Evolutionary conservation across 2,797 vertebrate species (phyloP).

Genomic region (Erpetoichthys calabaricus): DNA sequence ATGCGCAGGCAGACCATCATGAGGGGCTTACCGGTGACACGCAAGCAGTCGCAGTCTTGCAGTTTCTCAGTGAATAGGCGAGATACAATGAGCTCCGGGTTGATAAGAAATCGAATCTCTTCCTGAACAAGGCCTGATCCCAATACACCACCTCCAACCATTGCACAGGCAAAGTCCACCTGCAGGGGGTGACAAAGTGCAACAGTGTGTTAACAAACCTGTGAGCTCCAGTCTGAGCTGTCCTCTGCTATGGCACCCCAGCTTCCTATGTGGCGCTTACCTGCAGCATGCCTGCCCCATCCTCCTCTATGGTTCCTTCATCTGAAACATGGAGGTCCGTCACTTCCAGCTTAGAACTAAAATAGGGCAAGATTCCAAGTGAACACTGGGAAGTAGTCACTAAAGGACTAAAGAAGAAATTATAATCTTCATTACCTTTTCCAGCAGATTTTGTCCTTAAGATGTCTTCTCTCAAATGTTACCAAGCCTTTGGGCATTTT

Average conservation of each 20-base stretch:
- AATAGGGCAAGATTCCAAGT: neutral
- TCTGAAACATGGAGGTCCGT: constrained; percentile 26
- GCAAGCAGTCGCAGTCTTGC: constrained; percentile 33
- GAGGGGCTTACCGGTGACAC: constrained; percentile 34
- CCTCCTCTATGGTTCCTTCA: constrained; percentile 32
- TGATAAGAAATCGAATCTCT: constrained; percentile 49
- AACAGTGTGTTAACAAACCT: too few species aligned
- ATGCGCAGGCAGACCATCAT: too few species aligned
- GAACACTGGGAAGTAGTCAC: neutral
- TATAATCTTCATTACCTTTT: neutral
- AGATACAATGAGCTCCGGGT: constrained; percentile 50
- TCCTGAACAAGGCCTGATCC: constrained; percentile 46
- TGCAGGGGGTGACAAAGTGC: constrained; percentile 9
- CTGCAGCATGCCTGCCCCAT: constrained; percentile 43
- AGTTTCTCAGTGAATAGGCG: constrained; percentile 52
- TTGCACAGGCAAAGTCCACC: constrained; percentile 46
- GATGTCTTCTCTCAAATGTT: constrained; percentile 38
- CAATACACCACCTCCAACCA: constrained; percentile 46
- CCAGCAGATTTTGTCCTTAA: neutral
- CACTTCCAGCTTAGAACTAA: neutral
- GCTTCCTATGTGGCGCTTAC: constrained; percentile 17
- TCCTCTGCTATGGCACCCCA: too few species aligned
- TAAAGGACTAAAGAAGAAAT: too few species aligned
- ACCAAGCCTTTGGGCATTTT: constrained; percentile 30
- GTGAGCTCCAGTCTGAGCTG: too few species aligned